Base-by-base conservation (phyloP, 2,888 invertebrate species). In the Hecatera dysodea region DNA sequence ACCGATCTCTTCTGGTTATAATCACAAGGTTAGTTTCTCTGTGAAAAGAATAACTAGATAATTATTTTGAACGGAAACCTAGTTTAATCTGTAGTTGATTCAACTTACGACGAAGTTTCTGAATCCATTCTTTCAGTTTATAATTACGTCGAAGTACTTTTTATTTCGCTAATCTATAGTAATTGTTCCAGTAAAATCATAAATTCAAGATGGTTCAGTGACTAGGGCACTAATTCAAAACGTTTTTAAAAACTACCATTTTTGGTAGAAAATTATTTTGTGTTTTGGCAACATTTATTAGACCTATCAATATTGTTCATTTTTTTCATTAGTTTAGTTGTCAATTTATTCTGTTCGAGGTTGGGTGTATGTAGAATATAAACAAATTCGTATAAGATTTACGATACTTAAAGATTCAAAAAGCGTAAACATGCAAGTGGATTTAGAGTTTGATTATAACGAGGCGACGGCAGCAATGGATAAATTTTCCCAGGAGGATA, bases 401-500 rank as follows among this genome's bases (percentile, higher is more conserved):
- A 90, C 93, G 93, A 88, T 75, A 59, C 67, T 69, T 78, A 84
- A 80, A 79, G 72, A 84, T 81, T 78, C 57, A 74, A 73, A 78
- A 75, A 78, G 67, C 75, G 53, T 77, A 81, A 91, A 85, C 81
- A 96, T 96, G 96, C 72, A 92, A 62, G 90, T 94, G 57, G 94
- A 96, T 57, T 86, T 96, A 84, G 94, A 95, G 82, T 96, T 86
- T 66, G 93, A 96, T 84, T 96, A 94, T 82, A 91, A 93, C 42
- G 91, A 91, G 61, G 91, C 94, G 39, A 92, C 94, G 57, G 90
- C 91, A 29, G 89, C 93, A 36, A 94, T 96, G 92, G 96, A 96
- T 65, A 93, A 90, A 75, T 95, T 96, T 89, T 96, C 96, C 7
- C 95, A 94, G 83, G 89, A 92, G 15, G 95, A 96, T 85, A 95